Base-by-base conservation (phyloP, 2,888 invertebrate genomes). In the Dendrolimus houi region DNA sequence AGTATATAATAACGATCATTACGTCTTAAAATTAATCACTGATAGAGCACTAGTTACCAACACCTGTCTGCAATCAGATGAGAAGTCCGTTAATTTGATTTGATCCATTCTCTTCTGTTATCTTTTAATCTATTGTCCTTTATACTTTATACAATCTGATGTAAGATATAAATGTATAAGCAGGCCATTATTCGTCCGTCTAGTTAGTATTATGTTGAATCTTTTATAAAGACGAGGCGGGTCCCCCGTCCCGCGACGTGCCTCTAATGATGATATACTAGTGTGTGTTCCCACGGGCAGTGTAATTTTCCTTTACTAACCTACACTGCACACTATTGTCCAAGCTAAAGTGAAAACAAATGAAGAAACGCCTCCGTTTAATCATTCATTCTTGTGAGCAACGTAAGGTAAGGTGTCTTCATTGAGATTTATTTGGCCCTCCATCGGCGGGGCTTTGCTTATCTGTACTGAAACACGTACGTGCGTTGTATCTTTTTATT, bases 211-310 rank as follows among this genome's bases (percentile, higher is more conserved):
- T 79, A 81, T 76, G 77, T 76, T 87, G 87, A 87, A 87, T 87
- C 80, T 87, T 87, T 87, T 87, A 87, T 87, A 85, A 84, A 84
- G 83, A 84, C 80, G 71, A 78, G 79, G 75, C 78, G 74, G 81
- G 85, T 84, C 85, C 76, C 79, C 69, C 70, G 67, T 60, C 62
- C 58, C 60, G 57, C 56, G 60, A 60, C 57, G 60, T 53, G 57
- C 65, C 67, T 72, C 82, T 88, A 88, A 88, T 88, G 85, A 87
- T 87, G 87, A 88, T 88, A 80, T 87, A 88, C 84, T 78, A 74
- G 74, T 65, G 71, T 69, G 64, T 62, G 74, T 70, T 87, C 87
- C 87, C 87, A 75, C 79, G 85, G 85, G 85, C 74, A 72, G 77
- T 80, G 85, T 87, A 87, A 86, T 85, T 87, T 82, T 84, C 85